Evolutionary conservation across 2,888 invertebrate genomes (phyloP), one percentile per base, ranked within the genome.

Genomic region (Leptodirus hochenwartii): DNA sequence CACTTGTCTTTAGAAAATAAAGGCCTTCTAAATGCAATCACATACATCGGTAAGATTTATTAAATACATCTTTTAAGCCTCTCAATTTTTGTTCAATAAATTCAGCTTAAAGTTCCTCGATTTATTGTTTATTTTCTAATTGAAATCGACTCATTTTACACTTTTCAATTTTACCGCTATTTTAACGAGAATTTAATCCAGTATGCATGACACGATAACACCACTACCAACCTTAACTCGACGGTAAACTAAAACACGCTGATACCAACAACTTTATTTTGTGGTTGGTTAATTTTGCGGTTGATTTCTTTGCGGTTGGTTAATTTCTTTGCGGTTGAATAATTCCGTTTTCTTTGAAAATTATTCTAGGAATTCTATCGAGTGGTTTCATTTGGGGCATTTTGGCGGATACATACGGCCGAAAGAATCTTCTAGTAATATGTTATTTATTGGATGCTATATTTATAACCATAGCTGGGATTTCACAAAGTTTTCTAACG

Each of bases 321-420:
- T n/a, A n/a, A n/a, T n/a, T n/a, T n/a, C n/a, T n/a, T n/a, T n/a
- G n/a, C n/a, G n/a, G n/a, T n/a, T n/a, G n/a, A n/a, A n/a, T n/a
- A n/a, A n/a, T n/a, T n/a, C n/a, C n/a, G n/a, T n/a, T n/a, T n/a
- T n/a, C n/a, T n/a, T n/a, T n/a, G n/a, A n/a, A n/a, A n/a, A n/a
- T n/a, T 12, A 32, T 43, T 45, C 2, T 46, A 77, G 81, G 78
- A 11, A 81, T 81, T 75, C 70, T 76, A 40, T 61, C 66, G 1
- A 76, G 78, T 16, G 74, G 75, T 1, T 63, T 77, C 47, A 39
- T 77, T 3, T 82, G 82, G 81, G 80, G 81, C 1, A 77, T 70
- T 45, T 49, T 79, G 5, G 74, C 77, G 1, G 81, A 81, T 45
- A 72, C 72, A 0, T 60, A 74, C 34, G 80, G 79, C 6, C 59